Base-by-base conservation (phyloP, 2,888 invertebrate species). In the Pocota personata region DNA sequence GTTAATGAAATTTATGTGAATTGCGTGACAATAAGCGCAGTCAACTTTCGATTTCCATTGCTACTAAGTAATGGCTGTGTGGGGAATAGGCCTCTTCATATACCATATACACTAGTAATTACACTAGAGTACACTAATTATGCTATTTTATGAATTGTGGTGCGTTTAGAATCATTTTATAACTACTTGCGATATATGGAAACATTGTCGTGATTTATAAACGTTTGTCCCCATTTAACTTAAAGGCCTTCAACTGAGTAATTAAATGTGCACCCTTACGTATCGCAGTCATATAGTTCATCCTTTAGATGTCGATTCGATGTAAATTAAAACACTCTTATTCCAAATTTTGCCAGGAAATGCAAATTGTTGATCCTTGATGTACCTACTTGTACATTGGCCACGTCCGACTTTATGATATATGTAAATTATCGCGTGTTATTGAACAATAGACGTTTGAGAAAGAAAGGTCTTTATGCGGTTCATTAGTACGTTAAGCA, bases 1-100 rank as follows among this genome's bases (percentile, higher is more conserved):
- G 79, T 72, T 72, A 72, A 72, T 79, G 72, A 79, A 75, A 72
- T 79, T 72, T 48, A 19, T 64, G 37, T 32, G 27, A 73, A 80
- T 73, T 50, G 79, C 79, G 79, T 80, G 79, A 80, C 79, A 21
- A 73, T 72, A 80, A 66, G 27, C 58, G 50, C 16, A 58, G 30
- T 40, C 21, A 67, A 66, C 79, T 80, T 80, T 73, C 73, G 50
- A 66, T 80, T 80, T 80, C 66, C 40, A 57, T 58, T 48, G 66
- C 50, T 66, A 43, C 19, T 32, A 40, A 50, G 79, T 73, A 72
- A 64, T 58, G 64, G 64, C 30, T 78, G 35, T 50, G 35, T 27
- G 19, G 69, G 60, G 30, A 77, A 52, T 69, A 40, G 46, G 55
- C 55, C 62, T 71, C 37, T 60, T 52, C 14, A 6, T 14, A 27